A percentile compares a stretch with the other conserved stretches of the same genome.
These are phyloP conservation scores for Hoplostethus atlanticus DNA, from an alignment of 2,797 vertebrate genomes.

Conservation along the genomic window DNA sequence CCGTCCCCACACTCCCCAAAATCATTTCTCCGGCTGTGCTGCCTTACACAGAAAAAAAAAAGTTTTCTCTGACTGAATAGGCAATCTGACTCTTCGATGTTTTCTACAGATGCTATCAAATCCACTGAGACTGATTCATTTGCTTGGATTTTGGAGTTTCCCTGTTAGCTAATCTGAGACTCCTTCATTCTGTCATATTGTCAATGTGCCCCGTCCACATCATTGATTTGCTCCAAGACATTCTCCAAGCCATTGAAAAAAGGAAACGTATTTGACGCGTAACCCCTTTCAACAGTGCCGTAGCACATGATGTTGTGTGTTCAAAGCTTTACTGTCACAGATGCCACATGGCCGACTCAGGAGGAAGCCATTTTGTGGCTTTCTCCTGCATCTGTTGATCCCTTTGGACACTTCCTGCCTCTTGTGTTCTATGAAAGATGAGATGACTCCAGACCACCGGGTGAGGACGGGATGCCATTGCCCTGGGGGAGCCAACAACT, in stretches of 20 bases:
- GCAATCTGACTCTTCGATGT: constrained; percentile 44
- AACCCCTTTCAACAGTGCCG: constrained; percentile 12
- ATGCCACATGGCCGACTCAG: constrained; percentile 56
- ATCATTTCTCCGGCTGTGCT: constrained; percentile 24
- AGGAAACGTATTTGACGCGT: background rate
- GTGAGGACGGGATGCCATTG: constrained; percentile 62
- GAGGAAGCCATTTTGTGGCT: constrained; percentile 71
- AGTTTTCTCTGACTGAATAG: constrained; percentile 46
- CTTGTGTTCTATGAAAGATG: constrained; percentile 77
- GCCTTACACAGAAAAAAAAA: constrained; percentile 27
- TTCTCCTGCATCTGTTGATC: constrained; percentile 71
- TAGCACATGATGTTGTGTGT: constrained; percentile 14
- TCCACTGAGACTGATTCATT: constrained; percentile 26
- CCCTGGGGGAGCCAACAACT: constrained; percentile 69
- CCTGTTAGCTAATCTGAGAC: background rate
- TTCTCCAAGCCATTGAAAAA: background rate
- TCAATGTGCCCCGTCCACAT: background rate
- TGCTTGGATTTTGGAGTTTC: constrained; percentile 7
- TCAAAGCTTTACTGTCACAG: constrained; percentile 50
- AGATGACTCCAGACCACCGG: constrained; percentile 81
- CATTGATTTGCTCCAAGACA: constrained; percentile 17
- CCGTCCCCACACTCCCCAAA: constrained; percentile 5
- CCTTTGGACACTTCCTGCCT: constrained; percentile 70
- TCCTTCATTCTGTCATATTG: background rate
- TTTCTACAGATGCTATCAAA: constrained; percentile 41